phyloP scores from a whole-genome alignment of 2,113 vertebrate species.

The Pseudolaguvia tuberculata region DNA sequence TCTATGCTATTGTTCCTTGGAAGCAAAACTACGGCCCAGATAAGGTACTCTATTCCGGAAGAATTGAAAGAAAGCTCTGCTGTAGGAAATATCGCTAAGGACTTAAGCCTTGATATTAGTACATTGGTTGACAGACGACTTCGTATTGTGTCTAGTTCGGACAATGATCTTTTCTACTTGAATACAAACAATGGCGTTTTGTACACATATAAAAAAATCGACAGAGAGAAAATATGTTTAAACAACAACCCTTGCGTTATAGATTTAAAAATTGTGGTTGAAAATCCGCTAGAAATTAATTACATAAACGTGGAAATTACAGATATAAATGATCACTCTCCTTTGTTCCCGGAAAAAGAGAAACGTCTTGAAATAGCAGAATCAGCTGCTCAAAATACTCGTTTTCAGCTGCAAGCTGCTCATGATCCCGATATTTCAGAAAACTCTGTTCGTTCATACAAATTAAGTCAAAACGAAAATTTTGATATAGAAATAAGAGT shows the following conservation, averaged over 20 bases:
- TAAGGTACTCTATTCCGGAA: conserved; percentile 59
- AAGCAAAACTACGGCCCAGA: conserved; percentile 42
- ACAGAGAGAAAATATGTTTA: conserved; percentile 64
- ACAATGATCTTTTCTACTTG: conserved; percentile 54
- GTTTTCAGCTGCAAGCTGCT: conserved; percentile 56
- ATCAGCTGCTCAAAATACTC: conserved; percentile 49
- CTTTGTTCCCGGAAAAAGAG: conserved; percentile 55
- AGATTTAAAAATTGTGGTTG: conserved; percentile 64
- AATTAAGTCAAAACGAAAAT: conserved; percentile 58
- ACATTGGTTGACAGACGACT: conserved; percentile 53
- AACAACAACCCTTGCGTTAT: conserved; percentile 55
- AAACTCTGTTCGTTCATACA: conserved; percentile 57
- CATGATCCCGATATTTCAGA: conserved; percentile 51
- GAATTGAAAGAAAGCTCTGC: conserved; percentile 58
- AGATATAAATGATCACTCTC: conserved; percentile 62
- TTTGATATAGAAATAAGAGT: conserved; percentile 60
- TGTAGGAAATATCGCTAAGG: conserved; percentile 66
- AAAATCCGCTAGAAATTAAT: conserved; percentile 67
- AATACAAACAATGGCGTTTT: conserved; percentile 62
- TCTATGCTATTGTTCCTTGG: conserved; percentile 29
- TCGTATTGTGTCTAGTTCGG: conserved; percentile 60
- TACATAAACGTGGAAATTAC: conserved; percentile 63
- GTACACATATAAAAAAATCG: conserved; percentile 49
- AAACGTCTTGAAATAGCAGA: conserved; percentile 59
- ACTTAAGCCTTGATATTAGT: conserved; percentile 59